These are phyloP conservation scores for Anguilla obscura DNA, from an alignment of 2,797 vertebrate species.

Conservation along the genomic window DNA sequence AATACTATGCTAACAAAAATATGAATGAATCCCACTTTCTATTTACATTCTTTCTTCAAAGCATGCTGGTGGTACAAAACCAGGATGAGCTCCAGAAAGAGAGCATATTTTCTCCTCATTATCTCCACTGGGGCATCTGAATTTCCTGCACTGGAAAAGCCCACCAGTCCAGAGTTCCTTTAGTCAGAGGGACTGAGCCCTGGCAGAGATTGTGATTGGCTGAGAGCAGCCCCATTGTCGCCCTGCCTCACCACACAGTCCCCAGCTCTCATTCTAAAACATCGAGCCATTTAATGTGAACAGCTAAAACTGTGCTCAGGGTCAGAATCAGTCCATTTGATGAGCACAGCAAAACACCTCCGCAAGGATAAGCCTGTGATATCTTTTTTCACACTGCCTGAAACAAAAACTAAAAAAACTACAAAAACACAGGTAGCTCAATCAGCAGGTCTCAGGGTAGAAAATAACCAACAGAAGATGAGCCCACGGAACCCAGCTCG, in stretches of 20 bases:
- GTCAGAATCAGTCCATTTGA: background rate
- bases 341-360: background rate
- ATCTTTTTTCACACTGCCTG: background rate
- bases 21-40: background rate
- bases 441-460: background rate
- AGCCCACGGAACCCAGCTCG: background rate
- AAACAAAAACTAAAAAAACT: background rate
- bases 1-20: background rate
- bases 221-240: background rate
- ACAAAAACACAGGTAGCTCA: background rate
- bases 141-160: background rate
- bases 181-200: background rate
- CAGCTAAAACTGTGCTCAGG: background rate
- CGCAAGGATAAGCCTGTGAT: background rate
- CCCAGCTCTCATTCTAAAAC: background rate
- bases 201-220: background rate
- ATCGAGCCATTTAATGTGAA: background rate
- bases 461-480: background rate
- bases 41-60: background rate
- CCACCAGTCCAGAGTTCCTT: background rate
- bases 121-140: background rate
- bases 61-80: background rate
- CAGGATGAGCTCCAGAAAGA: background rate
- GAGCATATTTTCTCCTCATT: background rate
- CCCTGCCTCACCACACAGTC: background rate